Percentiles rank a stretch among this genome's conserved stretches.
phyloP scores from a whole-genome alignment of 2,888 invertebrate genomes.

The Platypus cylindrus region DNA sequence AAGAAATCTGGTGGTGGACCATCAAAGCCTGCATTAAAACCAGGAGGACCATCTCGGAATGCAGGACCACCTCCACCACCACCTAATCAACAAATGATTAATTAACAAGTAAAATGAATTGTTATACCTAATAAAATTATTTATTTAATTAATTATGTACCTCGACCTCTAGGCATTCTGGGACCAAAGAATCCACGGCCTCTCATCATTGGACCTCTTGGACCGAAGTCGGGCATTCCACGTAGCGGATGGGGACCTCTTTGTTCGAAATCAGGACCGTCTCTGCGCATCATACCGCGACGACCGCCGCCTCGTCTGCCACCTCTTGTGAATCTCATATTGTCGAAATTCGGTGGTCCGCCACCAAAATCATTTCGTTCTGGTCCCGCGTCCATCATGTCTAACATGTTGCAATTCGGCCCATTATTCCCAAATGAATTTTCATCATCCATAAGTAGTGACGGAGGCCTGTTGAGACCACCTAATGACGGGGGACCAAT shows the following conservation, averaged over 20 bases:
- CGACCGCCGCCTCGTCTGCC: slow-evolving; percentile 17
- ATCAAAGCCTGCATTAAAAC: slow-evolving; percentile 15
- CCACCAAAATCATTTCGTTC: slow-evolving; percentile 5
- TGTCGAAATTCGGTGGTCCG: slow-evolving; percentile 10
- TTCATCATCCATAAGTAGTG: slow-evolving; percentile 2
- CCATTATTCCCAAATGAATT: slow-evolving; percentile 1
- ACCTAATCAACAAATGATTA: background rate
- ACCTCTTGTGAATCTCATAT: slow-evolving; percentile 23
- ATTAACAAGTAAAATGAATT: too few relatives aligned
- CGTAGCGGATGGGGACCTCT: slow-evolving; percentile 4
- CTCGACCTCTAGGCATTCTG: slow-evolving; percentile 10
- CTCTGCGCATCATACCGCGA: slow-evolving; percentile 9
- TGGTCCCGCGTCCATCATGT: slow-evolving; percentile 13
- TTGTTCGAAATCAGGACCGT: slow-evolving; percentile 8
- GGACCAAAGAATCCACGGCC: slow-evolving; percentile 10
- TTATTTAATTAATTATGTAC: slow-evolving; percentile 1
- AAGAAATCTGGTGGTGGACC: slow-evolving; percentile 23
- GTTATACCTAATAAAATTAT: background rate
- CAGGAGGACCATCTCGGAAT: slow-evolving; percentile 19
- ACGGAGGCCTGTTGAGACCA: slow-evolving; percentile 6
- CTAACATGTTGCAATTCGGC: too few relatives aligned
- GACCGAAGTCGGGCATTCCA: slow-evolving; percentile 5
- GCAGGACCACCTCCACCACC: slow-evolving; percentile 8
- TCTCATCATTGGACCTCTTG: slow-evolving; percentile 4
- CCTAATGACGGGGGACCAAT: too few relatives aligned